Percentiles rank a stretch among this genome's conserved stretches.
phyloP scores from a whole-genome alignment of 2,797 vertebrate genomes.

The Glossophaga mutica region DNA sequence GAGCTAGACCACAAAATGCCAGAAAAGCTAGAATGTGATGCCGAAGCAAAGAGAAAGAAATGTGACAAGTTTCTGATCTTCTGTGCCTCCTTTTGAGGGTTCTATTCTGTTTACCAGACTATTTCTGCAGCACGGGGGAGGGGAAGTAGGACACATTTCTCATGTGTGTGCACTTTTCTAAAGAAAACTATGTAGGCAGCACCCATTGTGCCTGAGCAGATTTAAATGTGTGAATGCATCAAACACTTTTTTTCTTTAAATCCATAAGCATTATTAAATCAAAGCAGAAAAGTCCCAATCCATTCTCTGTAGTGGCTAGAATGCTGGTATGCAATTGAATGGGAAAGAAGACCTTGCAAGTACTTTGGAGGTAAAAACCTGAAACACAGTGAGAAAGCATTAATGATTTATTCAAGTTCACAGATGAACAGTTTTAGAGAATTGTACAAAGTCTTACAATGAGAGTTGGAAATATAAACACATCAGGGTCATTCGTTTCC shows the following conservation, averaged over 20 bases:
- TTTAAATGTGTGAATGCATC: conserved; percentile 10
- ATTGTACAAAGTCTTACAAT: not conserved
- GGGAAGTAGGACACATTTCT: not conserved
- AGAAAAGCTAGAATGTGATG: not conserved
- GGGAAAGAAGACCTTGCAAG: not conserved
- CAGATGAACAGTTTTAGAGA: not conserved
- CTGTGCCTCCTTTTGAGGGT: not conserved
- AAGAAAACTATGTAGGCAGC: conserved; percentile 20
- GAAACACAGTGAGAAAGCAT: not conserved
- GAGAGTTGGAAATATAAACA: not conserved
- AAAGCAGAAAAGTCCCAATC: not conserved
- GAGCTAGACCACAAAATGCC: not conserved
- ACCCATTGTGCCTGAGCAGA: not conserved
- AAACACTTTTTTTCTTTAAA: not conserved
- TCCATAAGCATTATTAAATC: conserved; percentile 33
- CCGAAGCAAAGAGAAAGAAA: not conserved
- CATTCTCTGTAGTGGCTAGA: not conserved
- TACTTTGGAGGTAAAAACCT: not conserved
- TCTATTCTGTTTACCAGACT: not conserved
- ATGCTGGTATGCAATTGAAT: not conserved
- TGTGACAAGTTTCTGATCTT: not conserved
- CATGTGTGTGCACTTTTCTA: not conserved
- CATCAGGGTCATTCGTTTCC: not conserved
- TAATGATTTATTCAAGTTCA: not conserved
- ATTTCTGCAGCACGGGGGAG: not conserved